phyloP scores from a whole-genome alignment of 2,113 vertebrate species.

The Acinonyx jubatus region DNA sequence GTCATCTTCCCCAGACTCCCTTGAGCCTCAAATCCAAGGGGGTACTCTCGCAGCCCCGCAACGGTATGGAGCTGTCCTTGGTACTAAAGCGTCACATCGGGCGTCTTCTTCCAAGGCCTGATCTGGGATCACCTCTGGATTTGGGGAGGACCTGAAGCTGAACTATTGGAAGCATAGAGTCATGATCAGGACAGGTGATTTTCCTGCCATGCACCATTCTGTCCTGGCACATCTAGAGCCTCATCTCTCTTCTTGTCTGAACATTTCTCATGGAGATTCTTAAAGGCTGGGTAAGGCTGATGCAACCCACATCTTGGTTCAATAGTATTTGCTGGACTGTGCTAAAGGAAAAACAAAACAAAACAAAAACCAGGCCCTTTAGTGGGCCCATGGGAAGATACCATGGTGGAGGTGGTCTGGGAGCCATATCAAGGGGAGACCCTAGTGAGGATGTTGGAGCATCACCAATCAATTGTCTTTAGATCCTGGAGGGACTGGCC shows the following conservation, averaged over 20 bases:
- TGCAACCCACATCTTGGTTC: neutral
- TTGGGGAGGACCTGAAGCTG: neutral
- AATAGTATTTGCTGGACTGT: neutral
- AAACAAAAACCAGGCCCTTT: neutral
- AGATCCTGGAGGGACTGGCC: neutral
- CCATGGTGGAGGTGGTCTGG: neutral
- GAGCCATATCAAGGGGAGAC: neutral
- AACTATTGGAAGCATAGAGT: neutral
- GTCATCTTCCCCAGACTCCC: neutral
- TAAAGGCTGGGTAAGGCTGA: neutral
- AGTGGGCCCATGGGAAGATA: neutral
- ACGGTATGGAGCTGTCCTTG: neutral
- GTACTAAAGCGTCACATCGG: neutral
- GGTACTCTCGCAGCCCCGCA: fast-evolving
- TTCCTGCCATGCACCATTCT: neutral
- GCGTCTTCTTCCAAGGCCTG: neutral
- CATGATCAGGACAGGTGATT: neutral
- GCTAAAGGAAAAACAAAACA: neutral
- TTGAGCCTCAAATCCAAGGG: neutral
- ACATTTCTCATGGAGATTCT: neutral
- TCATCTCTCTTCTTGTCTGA: neutral
- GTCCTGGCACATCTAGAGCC: neutral
- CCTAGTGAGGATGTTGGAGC: neutral
- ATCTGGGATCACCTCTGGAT: neutral
- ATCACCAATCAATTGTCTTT: neutral